Evolutionary conservation across 2,888 invertebrate genomes (phyloP), one percentile per base, ranked within the genome.

Genomic region (Pherbina coryleti): DNA sequence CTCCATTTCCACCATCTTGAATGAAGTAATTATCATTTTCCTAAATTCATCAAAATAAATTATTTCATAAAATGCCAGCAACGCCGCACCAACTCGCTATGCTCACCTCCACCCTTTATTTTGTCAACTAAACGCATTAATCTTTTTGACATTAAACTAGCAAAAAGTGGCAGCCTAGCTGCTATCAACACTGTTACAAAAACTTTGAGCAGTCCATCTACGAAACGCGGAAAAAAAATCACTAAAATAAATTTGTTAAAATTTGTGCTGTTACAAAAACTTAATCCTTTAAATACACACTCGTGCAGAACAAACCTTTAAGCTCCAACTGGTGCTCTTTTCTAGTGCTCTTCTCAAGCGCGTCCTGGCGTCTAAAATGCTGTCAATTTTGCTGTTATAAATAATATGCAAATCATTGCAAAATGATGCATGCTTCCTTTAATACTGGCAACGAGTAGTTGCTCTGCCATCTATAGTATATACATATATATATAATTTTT

Each of bases 401-500:
- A 64, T 14, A 64, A 64, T 31, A 64, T 64, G 64, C 64, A 64
- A 64, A 64, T 64, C 28, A 64, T 64, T 64, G 28, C 31, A 31
- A 64, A 64, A 64, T 64, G 25, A 31, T 64, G 31, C 7, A 28
- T 28, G 28, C 62, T 28, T 17, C 14, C 17, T 28, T 62, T 5
- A n/a, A 11, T 2, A 7, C 34, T 5, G 14, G 8, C 64, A n/a
- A 31, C 34, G 9, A 31, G 25, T 22, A 22, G 19, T 14, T 22
- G 1, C 14, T 19, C 55, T n/a, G 14, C 7, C 53, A 53, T 53
- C n/a, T n/a, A n/a, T n/a, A n/a, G n/a, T n/a, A n/a, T n/a, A n/a
- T n/a, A n/a, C n/a, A n/a, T n/a, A n/a, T n/a, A n/a, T n/a, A n/a
- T n/a, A 22, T 8, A 8, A 19, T 55, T 17, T n/a, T 55, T 55